Evolutionary conservation across 1,140 invertebrate genomes (phyloP).

Genomic region (Drosophila sucinea): DNA sequence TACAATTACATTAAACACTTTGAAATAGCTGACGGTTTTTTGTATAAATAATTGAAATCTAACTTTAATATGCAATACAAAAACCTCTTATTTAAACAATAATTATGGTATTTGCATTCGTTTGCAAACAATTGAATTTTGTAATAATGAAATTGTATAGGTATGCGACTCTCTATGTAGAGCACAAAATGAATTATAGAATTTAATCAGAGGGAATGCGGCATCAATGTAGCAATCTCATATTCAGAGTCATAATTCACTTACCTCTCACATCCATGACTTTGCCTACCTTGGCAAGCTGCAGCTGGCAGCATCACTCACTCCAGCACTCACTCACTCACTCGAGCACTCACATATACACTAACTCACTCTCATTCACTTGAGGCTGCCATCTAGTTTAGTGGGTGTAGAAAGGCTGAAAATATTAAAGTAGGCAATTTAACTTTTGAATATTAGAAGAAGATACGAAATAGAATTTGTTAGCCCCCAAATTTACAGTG

Average conservation of each 20-base stretch:
- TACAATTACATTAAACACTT: slow-evolving; percentile 42
- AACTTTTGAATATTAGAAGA: not conserved
- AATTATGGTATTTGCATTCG: slow-evolving; percentile 24
- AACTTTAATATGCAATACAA: slow-evolving; percentile 20
- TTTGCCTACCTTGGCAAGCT: not conserved
- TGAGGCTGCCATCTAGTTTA: not conserved
- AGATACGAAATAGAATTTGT: not conserved
- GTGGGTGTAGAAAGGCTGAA: not conserved
- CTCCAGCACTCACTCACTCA: not conserved
- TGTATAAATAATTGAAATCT: slow-evolving; percentile 43
- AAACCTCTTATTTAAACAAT: not conserved
- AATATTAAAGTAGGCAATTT: slow-evolving; percentile 1
- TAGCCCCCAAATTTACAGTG: not conserved
- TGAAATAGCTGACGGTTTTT: slow-evolving; percentile 16
- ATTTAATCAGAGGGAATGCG: not conserved
- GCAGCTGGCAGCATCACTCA: slow-evolving; percentile 6
- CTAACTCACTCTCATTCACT: not conserved
- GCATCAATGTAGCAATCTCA: slow-evolving; percentile 6
- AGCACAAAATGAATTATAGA: not conserved
- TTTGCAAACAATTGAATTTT: slow-evolving; percentile 9
- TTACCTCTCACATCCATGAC: not conserved
- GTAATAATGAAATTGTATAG: not conserved
- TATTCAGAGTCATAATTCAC: slow-evolving; percentile 4
- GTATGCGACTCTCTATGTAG: not conserved
- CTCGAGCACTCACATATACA: not conserved